Evolutionary conservation across 2,113 vertebrate species (phyloP), one percentile per base, ranked within the genome.

Genomic region (Etheostoma cragini): DNA sequence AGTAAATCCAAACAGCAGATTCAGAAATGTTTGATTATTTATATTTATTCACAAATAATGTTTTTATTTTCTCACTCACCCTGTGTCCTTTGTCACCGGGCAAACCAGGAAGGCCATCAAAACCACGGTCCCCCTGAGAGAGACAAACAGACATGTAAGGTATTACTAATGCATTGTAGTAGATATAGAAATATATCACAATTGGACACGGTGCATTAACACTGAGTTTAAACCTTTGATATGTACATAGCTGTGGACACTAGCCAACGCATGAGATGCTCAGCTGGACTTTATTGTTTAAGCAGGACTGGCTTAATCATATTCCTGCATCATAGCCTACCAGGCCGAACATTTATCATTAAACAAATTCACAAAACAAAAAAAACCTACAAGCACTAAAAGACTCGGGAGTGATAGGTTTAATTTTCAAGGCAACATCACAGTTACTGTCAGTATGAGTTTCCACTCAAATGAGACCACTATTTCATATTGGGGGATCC

Each of bases 41-140:
- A 42, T 42, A 42, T 42, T 42, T 42, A 42, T 42, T 11, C 10
- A 42, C 38, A 42, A 42, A 42, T 42, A 42, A 42, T 42, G 38
- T 42, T 54, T 66, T 56, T 2, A 26, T 12, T 5, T 42, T 26
- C 19, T 0, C 14, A 84, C 94, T 96, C 93, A 99, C 98, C 93
- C 98, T 96, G 92, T 99, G 97, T 88, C 98, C 98, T 94, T 99
- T 99, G 88, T 99, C 98, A 76, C 98, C 98, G 46, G 98, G 98
- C 33, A 99, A 95, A 76, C 98, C 98, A 65, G 98, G 98, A 90
- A 99, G 98, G 42, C 98, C 98, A 93, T 99, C 98, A 90, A 99
- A 99, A 21, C 98, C 98, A 92, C 98, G 96, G 77, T 99, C 98
- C 45, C 98, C 98, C 98, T 99, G 88, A 53, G 72, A 89, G 52